Conservation (phyloP, 1,140 invertebrate species). For the Sinonovacula constricta region DNA sequence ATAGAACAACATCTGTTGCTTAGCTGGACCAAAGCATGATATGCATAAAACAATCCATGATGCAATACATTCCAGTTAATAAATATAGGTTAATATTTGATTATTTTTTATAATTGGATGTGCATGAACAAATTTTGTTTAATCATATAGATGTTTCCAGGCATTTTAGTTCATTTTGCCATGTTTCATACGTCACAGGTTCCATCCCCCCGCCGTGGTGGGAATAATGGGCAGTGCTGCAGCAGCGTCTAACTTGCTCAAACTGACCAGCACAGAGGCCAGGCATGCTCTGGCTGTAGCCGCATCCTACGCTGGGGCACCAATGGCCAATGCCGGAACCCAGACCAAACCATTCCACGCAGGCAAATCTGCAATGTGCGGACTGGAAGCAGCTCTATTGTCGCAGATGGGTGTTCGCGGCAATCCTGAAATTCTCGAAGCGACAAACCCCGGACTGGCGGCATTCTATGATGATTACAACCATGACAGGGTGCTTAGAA, state of each 20-base stretch:
- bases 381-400: constrained; percentile 68
- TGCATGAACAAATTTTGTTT: too few species aligned
- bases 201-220: constrained; percentile 72
- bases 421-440: constrained; percentile 68
- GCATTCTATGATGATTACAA: constrained; percentile 70
- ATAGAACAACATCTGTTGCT: too few species aligned
- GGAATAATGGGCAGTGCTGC: constrained; percentile 73
- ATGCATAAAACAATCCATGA: too few species aligned
- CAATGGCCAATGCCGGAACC: constrained; percentile 74
- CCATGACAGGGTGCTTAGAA: constrained; percentile 51
- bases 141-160: too few species aligned
- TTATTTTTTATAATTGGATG: too few species aligned
- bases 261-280: constrained; percentile 56
- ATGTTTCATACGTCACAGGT: constrained; percentile 49
- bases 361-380: constrained; percentile 69
- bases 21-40: too few species aligned
- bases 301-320: constrained; percentile 70
- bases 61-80: too few species aligned
- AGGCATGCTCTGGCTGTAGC: constrained; percentile 68
- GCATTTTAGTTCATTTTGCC: too few species aligned
- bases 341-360: constrained; percentile 69
- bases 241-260: constrained; percentile 63
- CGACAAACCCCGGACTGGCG: constrained; percentile 61
- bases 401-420: constrained; percentile 66
- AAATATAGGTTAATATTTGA: too few species aligned